These are phyloP conservation scores for Melangyna quadrimaculata DNA, from an alignment of 2,888 invertebrate genomes.

Conservation along the genomic window DNA sequence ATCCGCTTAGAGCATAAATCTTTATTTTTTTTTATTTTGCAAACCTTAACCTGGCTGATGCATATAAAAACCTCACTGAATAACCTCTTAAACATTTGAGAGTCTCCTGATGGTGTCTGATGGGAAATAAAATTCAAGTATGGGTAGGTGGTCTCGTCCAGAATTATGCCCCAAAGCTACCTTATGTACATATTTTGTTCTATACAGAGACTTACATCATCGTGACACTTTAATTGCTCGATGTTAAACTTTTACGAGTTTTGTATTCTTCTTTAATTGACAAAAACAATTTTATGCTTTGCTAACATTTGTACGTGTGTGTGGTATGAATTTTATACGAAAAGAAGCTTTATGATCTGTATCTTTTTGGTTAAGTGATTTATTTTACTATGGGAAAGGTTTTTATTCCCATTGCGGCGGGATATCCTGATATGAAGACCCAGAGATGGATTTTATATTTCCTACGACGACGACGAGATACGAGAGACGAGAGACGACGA, in stretches of 20 bases:
- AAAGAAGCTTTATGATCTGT: not conserved
- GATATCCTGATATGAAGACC: not conserved
- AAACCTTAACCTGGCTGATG: not conserved
- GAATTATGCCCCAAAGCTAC: not conserved
- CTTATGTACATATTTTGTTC: no score
- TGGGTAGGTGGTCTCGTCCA: not conserved
- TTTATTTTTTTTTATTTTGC: not conserved
- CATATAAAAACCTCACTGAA: not conserved
- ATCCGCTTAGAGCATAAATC: not conserved
- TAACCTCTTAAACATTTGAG: not conserved
- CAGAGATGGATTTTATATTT: not conserved
- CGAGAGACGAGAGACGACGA: not conserved
- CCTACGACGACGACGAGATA: not conserved
- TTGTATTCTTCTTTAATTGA: constrained; percentile 44
- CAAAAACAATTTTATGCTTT: constrained; percentile 14
- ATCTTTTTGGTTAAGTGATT: constrained; percentile 14
- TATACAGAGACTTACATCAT: constrained; percentile 7
- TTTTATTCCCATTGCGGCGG: not conserved
- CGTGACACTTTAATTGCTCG: constrained; percentile 59
- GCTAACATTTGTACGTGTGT: not conserved
- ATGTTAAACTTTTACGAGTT: constrained; percentile 50
- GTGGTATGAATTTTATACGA: not conserved
- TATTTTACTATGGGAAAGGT: not conserved
- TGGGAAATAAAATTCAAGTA: not conserved
- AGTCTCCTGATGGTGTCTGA: not conserved